phyloP scores from a whole-genome alignment of 2,113 vertebrate species.

The Stegostoma tigrinum region DNA sequence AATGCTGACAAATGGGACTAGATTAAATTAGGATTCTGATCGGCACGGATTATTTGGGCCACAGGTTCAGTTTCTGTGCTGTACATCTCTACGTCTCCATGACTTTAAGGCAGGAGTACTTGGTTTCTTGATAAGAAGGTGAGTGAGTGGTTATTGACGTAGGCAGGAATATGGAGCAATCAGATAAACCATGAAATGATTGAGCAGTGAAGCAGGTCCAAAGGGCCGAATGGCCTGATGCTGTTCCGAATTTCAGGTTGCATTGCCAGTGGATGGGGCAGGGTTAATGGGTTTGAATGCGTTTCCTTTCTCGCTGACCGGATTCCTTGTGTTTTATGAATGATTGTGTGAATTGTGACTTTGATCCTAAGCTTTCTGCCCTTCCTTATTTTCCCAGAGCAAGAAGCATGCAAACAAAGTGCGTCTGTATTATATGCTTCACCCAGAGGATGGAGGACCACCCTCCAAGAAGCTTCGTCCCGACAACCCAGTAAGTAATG shows the following conservation, averaged over 20 bases:
- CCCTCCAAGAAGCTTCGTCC: constrained; percentile 69
- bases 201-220: too few relatives aligned
- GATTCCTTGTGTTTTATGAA: background rate
- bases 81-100: too few relatives aligned
- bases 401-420: constrained; percentile 71
- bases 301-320: background rate
- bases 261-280: background rate
- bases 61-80: too few relatives aligned
- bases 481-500: constrained; percentile 58
- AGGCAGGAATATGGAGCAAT: too few relatives aligned
- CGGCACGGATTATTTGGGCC: too few relatives aligned
- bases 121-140: too few relatives aligned
- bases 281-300: background rate
- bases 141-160: too few relatives aligned
- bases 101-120: too few relatives aligned
- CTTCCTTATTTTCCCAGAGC: constrained; percentile 47
- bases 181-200: too few relatives aligned
- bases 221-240: too few relatives aligned
- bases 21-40: too few relatives aligned
- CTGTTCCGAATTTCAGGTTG: background rate
- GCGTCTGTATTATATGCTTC: constrained; percentile 62
- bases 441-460: constrained; percentile 64
- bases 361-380: background rate
- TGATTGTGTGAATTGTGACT: background rate
- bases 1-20: too few relatives aligned